Evolutionary conservation across 2,113 vertebrate genomes (phyloP).

Genomic region (Rattus norvegicus): GRCr8 NC_086021.1:137135501-137136000

Average conservation of each 20-base stretch:
- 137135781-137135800: background rate
- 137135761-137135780: conserved; percentile 49
- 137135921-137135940: conserved; percentile 60
- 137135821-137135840: conserved; percentile 44
- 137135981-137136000: conserved; percentile 50
- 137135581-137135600: background rate
- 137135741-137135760: conserved; percentile 51
- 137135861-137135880: background rate
- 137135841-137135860: background rate
- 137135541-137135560: background rate
- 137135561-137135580: background rate
- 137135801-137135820: background rate
- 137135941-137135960: conserved; percentile 48
- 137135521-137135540: background rate
- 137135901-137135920: conserved; percentile 14
- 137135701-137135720: background rate
- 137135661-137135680: conserved; percentile 37
- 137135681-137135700: background rate
- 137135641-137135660: background rate
- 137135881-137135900: conserved; percentile 35
- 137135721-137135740: conserved; percentile 42
- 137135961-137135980: background rate
- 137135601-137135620: background rate
- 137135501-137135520: background rate
- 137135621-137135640: background rate